Evolutionary conservation across 2,888 invertebrate species (phyloP).

Genomic region (Netelia virgata): DNA sequence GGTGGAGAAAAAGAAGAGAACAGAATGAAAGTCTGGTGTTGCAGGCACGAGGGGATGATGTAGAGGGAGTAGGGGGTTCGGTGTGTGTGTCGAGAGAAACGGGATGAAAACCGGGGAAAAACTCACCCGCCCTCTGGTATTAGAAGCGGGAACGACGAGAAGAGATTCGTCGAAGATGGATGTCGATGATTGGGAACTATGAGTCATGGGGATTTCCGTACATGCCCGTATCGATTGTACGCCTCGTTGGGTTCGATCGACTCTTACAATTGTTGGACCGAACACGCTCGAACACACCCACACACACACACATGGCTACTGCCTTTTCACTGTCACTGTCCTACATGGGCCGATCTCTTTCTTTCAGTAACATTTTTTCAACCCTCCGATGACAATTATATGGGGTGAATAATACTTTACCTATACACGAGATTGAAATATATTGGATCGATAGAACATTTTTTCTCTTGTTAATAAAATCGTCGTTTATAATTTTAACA

Average conservation of each 20-base stretch:
- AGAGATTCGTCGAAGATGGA: slow-evolving; percentile 69
- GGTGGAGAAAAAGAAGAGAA: slow-evolving; percentile 35
- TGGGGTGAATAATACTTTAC: not conserved
- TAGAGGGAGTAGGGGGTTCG: not conserved
- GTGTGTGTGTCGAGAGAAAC: not conserved
- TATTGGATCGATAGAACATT: too few relatives aligned
- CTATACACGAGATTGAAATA: not conserved
- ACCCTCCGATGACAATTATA: not conserved
- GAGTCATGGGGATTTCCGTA: slow-evolving; percentile 67
- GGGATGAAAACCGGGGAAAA: slow-evolving; percentile 4
- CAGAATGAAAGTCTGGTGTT: slow-evolving; percentile 1
- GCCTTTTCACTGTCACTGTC: not conserved
- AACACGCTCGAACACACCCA: slow-evolving; percentile 30
- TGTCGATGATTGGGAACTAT: slow-evolving; percentile 70
- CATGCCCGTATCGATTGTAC: slow-evolving; percentile 66
- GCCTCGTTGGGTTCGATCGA: slow-evolving; percentile 70
- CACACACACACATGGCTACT: not conserved
- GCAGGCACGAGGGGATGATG: not conserved
- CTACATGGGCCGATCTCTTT: not conserved
- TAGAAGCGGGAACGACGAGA: slow-evolving; percentile 8
- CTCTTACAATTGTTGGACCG: slow-evolving; percentile 60
- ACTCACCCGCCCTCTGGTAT: not conserved
- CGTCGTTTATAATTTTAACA: too few relatives aligned
- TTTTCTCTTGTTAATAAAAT: too few relatives aligned
- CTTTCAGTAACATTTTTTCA: not conserved